A percentile compares a stretch with the other conserved stretches of the same genome.
Conservation (phyloP, 2,113 vertebrate species). For the Passerina amoena region DNA sequence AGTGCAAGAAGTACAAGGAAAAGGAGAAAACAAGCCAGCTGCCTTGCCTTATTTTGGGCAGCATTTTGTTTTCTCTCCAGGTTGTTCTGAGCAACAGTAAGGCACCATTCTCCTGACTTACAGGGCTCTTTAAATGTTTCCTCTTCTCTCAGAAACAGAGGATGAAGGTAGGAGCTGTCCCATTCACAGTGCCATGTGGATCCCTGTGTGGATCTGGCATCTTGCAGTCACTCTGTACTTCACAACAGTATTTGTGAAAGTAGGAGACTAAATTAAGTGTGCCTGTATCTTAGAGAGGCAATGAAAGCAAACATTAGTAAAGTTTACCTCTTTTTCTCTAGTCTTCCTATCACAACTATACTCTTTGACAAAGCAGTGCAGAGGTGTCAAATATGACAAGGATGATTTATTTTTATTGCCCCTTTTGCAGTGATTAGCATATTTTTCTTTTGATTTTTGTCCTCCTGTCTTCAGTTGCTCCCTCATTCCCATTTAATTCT, state of each 20-base stretch:
- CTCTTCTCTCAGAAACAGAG: background rate
- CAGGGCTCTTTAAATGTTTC: background rate
- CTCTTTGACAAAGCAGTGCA: background rate
- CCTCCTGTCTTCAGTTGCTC: background rate
- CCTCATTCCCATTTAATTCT: background rate
- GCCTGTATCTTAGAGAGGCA: background rate
- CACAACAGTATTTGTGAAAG: background rate
- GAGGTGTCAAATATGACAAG: background rate
- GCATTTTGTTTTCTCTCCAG: background rate
- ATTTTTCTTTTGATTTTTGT: slow-evolving; percentile 2
- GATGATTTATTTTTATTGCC: background rate
- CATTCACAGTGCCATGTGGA: background rate
- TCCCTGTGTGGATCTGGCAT: background rate
- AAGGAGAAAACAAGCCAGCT: background rate
- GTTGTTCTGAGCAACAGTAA: background rate
- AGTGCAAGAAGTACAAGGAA: background rate
- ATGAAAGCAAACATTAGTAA: background rate
- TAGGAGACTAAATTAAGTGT: background rate
- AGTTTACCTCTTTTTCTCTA: background rate
- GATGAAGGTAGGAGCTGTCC: background rate
- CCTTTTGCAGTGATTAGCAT: background rate
- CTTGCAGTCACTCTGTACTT: background rate
- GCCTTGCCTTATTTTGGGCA: background rate
- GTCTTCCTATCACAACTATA: background rate
- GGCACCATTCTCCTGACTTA: background rate